These are phyloP conservation scores for Hoplias malabaricus DNA, from an alignment of 2,113 vertebrate species.

Conservation along the genomic window DNA sequence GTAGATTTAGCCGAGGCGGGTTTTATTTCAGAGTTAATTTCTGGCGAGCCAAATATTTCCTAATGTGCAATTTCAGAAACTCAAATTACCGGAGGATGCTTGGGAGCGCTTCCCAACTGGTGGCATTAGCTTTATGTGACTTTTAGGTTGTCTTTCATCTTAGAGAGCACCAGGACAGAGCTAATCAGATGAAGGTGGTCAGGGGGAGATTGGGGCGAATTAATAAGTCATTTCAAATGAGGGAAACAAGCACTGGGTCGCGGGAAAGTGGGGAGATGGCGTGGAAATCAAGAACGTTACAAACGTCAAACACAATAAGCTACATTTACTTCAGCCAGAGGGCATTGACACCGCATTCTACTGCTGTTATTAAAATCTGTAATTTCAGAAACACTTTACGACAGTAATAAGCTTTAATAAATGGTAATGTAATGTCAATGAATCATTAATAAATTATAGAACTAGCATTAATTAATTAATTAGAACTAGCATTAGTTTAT, in stretches of 20 bases:
- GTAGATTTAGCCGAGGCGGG: constrained; percentile 21
- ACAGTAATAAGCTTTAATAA: too few relatives aligned
- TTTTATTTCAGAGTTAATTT: constrained; percentile 47
- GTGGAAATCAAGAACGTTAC: constrained; percentile 27
- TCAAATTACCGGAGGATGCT: constrained; percentile 46
- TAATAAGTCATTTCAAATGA: constrained; percentile 19
- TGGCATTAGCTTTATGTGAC: constrained; percentile 39
- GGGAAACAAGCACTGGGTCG: neutral
- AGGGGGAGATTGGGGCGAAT: constrained; percentile 15
- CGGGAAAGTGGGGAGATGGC: neutral
- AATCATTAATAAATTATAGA: too few relatives aligned
- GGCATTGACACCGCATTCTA: too few relatives aligned
- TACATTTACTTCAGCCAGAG: too few relatives aligned
- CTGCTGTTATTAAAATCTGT: too few relatives aligned
- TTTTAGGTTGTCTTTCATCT: constrained; percentile 48
- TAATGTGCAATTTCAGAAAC: constrained; percentile 47
- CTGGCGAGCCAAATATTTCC: constrained; percentile 52
- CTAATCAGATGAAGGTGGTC: constrained; percentile 30
- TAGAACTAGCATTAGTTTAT: too few relatives aligned
- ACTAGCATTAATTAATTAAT: too few relatives aligned
- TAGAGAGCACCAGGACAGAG: neutral
- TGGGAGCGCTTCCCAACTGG: constrained; percentile 13
- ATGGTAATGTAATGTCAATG: too few relatives aligned
- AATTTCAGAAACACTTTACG: too few relatives aligned
- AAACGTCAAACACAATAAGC: too few relatives aligned